Percentiles rank a stretch among this genome's conserved stretches.
These are phyloP conservation scores for Bellardia bayeri DNA, from an alignment of 2,888 invertebrate genomes.

Conservation along the genomic window DNA sequence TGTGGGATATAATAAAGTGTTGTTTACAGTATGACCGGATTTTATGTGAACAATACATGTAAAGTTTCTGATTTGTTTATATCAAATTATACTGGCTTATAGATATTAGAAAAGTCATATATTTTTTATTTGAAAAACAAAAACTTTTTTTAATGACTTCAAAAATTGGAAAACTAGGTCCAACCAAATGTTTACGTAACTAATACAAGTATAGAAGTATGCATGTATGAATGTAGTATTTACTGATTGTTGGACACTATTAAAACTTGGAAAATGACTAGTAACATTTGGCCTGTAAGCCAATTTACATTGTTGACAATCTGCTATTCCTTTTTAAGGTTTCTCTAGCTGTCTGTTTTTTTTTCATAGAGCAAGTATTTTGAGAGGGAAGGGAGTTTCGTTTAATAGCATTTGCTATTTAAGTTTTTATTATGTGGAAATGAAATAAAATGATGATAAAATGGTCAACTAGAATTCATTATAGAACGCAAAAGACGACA, in stretches of 20 bases:
- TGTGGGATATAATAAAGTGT: too few relatives aligned
- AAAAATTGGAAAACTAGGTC: too few relatives aligned
- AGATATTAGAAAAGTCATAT: too few relatives aligned
- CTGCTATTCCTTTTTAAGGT: conserved; percentile 35
- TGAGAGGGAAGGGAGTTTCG: background rate
- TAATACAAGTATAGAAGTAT: background rate
- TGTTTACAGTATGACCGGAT: too few relatives aligned
- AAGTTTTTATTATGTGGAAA: conserved; percentile 52
- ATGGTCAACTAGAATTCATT: conserved; percentile 44
- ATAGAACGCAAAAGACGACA: background rate
- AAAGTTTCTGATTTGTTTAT: too few relatives aligned
- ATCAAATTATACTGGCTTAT: too few relatives aligned
- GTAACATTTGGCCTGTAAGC: conserved; percentile 66
- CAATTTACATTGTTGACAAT: conserved; percentile 68
- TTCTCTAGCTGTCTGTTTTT: background rate
- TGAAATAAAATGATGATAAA: conserved; percentile 67
- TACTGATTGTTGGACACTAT: conserved; percentile 29
- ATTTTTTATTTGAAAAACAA: too few relatives aligned
- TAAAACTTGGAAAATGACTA: conserved; percentile 47
- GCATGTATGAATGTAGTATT: background rate
- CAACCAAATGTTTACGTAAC: background rate
- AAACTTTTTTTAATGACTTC: too few relatives aligned
- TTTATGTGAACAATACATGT: too few relatives aligned
- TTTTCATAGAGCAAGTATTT: background rate
- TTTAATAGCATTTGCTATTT: conserved; percentile 45